These are phyloP conservation scores for Strongylocentrotus purpuratus DNA, from an alignment of 35 echinoderm and acorn worm genomes.

Conservation along the genomic window DNA sequence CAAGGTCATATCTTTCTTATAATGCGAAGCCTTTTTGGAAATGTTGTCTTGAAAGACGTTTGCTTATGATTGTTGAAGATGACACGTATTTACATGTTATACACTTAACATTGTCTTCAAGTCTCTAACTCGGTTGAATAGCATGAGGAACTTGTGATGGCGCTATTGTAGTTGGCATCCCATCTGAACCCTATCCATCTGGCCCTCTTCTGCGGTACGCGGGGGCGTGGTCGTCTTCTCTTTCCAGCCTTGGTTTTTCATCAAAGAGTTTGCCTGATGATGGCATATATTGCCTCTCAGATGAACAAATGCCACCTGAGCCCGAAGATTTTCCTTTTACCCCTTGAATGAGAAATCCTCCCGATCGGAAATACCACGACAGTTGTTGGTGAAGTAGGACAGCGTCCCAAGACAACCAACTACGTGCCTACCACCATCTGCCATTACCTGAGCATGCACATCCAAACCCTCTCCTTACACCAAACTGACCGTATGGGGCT, in stretches of 20 bases:
- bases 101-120: too few relatives aligned
- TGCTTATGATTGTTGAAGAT: too few relatives aligned
- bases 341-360: not conserved
- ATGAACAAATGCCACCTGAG: not conserved
- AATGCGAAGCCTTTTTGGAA: too few relatives aligned
- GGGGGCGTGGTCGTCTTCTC: not conserved
- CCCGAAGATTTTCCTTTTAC: not conserved
- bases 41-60: too few relatives aligned
- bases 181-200: not conserved
- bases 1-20: too few relatives aligned
- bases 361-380: conserved; percentile 29
- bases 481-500: conserved; percentile 29
- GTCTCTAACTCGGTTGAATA: too few relatives aligned
- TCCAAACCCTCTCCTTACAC: not conserved
- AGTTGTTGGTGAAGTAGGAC: conserved; percentile 35
- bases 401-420: conserved; percentile 29
- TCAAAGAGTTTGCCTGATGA: not conserved
- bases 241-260: not conserved
- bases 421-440: conserved; percentile 29
- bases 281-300: not conserved
- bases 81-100: too few relatives aligned
- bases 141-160: not conserved
- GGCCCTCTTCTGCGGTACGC: not conserved
- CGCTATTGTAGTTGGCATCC: not conserved
- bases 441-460: not conserved